Evolutionary conservation across 30 jellyfish, hydroid and myxozoan genomes (phyloP), one percentile per base, ranked within the genome.

Genomic region (Chironex yamaguchii): DNA sequence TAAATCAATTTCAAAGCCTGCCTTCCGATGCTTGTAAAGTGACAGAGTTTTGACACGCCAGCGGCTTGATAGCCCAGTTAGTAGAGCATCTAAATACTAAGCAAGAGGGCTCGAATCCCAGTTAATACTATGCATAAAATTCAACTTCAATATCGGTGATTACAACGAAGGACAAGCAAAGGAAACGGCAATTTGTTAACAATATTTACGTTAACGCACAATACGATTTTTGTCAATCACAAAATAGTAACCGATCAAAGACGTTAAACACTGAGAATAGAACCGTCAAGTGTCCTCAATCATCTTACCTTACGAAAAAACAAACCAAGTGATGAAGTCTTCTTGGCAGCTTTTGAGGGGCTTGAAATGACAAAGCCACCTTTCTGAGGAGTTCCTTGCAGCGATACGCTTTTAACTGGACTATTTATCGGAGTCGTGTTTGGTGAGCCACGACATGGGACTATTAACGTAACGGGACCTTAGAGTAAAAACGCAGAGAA

Each of bases 301-400:
- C n/a, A n/a, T n/a, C 82, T 0, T 52, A 88, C 97, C 91, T 94
- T 94, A 30, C 99, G 74, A 52, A 94, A 94, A 90, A 94, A 94
- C 32, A 94, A 91, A 9, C 99, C 99, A 20, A 94, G 92, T 4
- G 99, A 89, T 29, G 94, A 96, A 49, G 50, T 83, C 71, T 85
- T 89, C 84, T 79, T 90, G 0, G 49, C 62, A 1, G 92, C 29
- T 64, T 89, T 94, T 1, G 86, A 84, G 0, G 97, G 97, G 67
- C 99, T 94, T 4, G 82, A 91, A 4, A 52, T 33, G 36, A 33
- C 42, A 9, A 66, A 17, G 0, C n/a, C 54, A 22, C 24, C 49
- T 48, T 72, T 72, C 21, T 51, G 36, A 17, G 33, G 89, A 1
- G 90, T 85, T 58, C 94, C 72, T 2, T 58, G 79, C 29, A 51